Evolutionary conservation across 2,888 invertebrate genomes (phyloP), one percentile per base, ranked within the genome.

Genomic region (Agriotes lineatus): DNA sequence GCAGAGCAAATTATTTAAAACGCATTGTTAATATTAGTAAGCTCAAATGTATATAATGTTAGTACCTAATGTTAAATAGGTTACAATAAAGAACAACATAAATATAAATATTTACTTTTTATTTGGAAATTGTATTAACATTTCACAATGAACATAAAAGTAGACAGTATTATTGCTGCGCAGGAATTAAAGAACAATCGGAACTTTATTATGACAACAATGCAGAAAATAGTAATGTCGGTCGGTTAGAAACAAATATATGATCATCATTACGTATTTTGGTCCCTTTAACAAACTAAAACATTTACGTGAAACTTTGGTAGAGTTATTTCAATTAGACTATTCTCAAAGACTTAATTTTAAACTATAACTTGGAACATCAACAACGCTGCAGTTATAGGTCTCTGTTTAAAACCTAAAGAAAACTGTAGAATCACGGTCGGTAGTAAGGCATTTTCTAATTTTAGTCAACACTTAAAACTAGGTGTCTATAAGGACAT

Each of bases 401-500:
- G n/a, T 22, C 22, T 19, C 12, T 14, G 7, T 12, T 18, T 42
- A 12, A 9, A 5, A 16, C 16, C 16, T 2, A 7, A 42, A 16
- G 6, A n/a, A 48, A 48, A 22, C 22, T 22, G 12, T 10, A 45
- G 20, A 45, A 18, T 20, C 45, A 20, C 48, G 48, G 22, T 12
- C 22, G 22, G 14, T 12, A 39, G 2, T 25, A 25, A 25, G 25
- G 42, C 42, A 42, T 48, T 48, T 48, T 10, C 12, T 12, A 19
- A 52, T 35, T 33, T 39, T 50, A 25, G 44, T 67, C 57, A 62
- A 67, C 67, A 67, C 67, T 67, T 67, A 67, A 25, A 61, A 48
- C 62, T 67, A 61, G 18, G 10, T 14, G 64, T 64, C 64, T 45
- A 52, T 65, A 56, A 69, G 58, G 60, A 64, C 71, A 73, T 73